Evolutionary conservation across 92 coral and sea anemone genomes (phyloP), one percentile per base, ranked within the genome.

Genomic region (Zoanthus sansibaricus): DNA sequence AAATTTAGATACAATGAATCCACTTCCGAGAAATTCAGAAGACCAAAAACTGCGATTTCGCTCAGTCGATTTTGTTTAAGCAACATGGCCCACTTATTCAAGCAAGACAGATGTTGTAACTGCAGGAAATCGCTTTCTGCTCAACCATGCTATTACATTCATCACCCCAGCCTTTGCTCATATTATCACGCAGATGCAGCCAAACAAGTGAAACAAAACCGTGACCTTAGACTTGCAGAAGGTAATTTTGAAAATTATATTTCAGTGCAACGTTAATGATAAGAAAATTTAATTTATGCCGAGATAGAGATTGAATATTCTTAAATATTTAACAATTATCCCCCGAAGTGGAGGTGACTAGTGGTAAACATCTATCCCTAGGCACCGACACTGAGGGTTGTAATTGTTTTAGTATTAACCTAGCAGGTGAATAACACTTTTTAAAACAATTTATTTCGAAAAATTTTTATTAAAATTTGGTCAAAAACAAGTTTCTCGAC

Each of bases 161-260:
- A 79, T 31, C 84, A 79, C 25, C 84, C 84, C 0, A 3, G 4
- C 44, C 84, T 79, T 13, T 79, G 84, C 13, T 64, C 74, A n/a
- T 62, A 44, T n/a, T 79, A 79, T 45, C 84, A 79, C 33, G 54
- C 84, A 45, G 84, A 79, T 45, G 84, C 74, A 3, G 84, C 84
- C n/a, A 69, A 62, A 14, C 84, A 62, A 18, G 73, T 64, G 71
- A 79, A 79, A 30, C 84, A 61, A 32, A 79, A 79, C 59, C 74
- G 74, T 4, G 73, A 79, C 72, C 84, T 79, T 15, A 79, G 15
- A 15, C 84, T 79, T 16, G 84, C 84, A 5, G 73, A 79, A 62
- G 79, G 79, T 76, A 47, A 72, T 15, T 14, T 49, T 49, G 12
- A 49, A 49, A 49, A 7, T 1, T 3, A 7, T 11, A 7, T 49